Conservation (phyloP, 2,888 invertebrate species). For the Mythimna vitellina region DNA sequence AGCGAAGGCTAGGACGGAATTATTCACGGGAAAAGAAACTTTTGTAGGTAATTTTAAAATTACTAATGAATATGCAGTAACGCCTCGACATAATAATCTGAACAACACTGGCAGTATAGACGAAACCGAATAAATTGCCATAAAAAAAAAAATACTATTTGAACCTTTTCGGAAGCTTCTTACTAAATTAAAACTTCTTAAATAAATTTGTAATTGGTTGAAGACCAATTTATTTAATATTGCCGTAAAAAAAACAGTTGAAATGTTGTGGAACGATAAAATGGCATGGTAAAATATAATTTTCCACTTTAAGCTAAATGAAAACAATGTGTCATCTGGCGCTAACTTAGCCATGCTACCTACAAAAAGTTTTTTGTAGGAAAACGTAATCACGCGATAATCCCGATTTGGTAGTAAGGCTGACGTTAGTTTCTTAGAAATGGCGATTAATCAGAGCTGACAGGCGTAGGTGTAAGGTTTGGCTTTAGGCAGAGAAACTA, state of each 20-base stretch:
- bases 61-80: constrained; percentile 17
- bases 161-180: neutral
- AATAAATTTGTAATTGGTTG: too few relatives aligned
- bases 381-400: constrained; percentile 7
- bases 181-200: too few relatives aligned
- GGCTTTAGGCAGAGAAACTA: constrained; percentile 15
- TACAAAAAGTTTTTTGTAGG: constrained; percentile 14
- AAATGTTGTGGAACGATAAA: neutral
- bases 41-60: constrained; percentile 42
- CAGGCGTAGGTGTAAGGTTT: constrained; percentile 30
- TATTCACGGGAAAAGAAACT: constrained; percentile 48
- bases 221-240: neutral
- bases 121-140: too few relatives aligned
- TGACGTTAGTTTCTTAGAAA: constrained; percentile 34
- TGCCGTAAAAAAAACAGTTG: neutral
- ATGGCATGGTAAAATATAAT: constrained; percentile 1
- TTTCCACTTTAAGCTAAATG: constrained; percentile 21
- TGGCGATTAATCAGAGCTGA: constrained; percentile 18
- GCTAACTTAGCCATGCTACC: neutral
- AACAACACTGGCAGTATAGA: too few relatives aligned
- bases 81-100: neutral
- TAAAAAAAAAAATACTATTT: too few relatives aligned
- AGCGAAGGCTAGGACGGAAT: constrained; percentile 54
- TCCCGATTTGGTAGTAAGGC: constrained; percentile 32
- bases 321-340: constrained; percentile 24